A percentile compares a stretch with the other conserved stretches of the same genome.
phyloP scores from a whole-genome alignment of 1,140 invertebrate species.

The Dinoponera quadriceps region DNA sequence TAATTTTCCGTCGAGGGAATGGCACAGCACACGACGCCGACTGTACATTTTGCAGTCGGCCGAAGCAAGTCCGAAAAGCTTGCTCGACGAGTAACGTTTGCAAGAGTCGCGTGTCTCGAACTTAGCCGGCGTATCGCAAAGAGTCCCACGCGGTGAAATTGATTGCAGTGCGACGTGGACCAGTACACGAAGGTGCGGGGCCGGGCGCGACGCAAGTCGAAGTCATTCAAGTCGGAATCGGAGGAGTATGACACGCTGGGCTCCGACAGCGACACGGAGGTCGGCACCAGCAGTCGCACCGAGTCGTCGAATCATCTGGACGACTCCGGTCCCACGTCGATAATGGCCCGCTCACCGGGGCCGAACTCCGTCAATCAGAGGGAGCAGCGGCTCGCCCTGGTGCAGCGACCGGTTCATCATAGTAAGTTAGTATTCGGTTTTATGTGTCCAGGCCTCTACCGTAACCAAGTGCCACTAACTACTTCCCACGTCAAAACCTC shows the following conservation, averaged over 20 bases:
- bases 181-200: conserved; percentile 84
- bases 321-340: conserved; percentile 83
- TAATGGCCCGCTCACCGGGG: conserved; percentile 81
- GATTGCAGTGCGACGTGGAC: conserved; percentile 82
- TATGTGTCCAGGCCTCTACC: conserved; percentile 78
- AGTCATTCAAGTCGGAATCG: conserved; percentile 87
- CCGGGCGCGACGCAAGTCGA: conserved; percentile 82
- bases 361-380: conserved; percentile 80
- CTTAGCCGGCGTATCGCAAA: not conserved
- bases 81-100: not conserved
- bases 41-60: too few relatives aligned
- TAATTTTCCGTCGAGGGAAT: too few relatives aligned
- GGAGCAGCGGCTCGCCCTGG: conserved; percentile 82
- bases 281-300: conserved; percentile 85
- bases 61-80: not conserved
- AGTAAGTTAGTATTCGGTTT: conserved; percentile 87
- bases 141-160: not conserved
- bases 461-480: conserved; percentile 69
- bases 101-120: not conserved
- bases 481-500: conserved; percentile 66
- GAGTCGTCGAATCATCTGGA: conserved; percentile 86
- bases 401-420: conserved; percentile 87
- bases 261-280: conserved; percentile 87
- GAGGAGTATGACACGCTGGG: conserved; percentile 88
- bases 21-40: too few relatives aligned